phyloP scores from a whole-genome alignment of 2,113 vertebrate genomes.

The Oryctolagus cuniculus region DNA sequence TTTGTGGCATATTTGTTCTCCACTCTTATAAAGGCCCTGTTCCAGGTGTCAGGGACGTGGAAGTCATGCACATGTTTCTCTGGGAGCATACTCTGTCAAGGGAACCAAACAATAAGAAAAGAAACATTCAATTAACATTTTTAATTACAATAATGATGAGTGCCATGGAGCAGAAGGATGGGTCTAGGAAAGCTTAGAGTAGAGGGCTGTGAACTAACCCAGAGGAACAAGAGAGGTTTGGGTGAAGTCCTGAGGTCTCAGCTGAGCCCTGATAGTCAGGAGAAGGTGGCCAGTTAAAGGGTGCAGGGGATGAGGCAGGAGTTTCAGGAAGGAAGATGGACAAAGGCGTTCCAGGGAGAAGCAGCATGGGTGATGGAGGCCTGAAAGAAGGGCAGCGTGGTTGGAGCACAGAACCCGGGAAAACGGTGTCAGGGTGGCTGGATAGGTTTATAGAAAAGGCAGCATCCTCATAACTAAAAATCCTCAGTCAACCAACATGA shows the following conservation, averaged over 20 bases:
- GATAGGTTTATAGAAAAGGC: too few species aligned
- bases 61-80: background rate
- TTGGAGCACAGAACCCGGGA: background rate
- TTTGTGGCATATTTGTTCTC: background rate
- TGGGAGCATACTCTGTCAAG: background rate
- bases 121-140: background rate
- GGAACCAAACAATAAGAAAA: background rate
- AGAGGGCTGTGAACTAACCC: too few species aligned
- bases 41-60: background rate
- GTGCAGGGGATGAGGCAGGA: too few species aligned
- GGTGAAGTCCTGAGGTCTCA: background rate
- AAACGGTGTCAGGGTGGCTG: conserved; percentile 25
- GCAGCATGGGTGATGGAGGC: fast-evolving
- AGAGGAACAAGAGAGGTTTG: background rate
- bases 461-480: too few species aligned
- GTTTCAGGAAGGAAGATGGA: background rate
- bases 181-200: background rate
- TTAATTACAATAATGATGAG: background rate
- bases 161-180: background rate
- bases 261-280: background rate
- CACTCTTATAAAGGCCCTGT: background rate
- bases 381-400: background rate
- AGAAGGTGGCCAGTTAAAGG: background rate
- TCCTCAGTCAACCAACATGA: too few species aligned
- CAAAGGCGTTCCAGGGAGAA: background rate